These are phyloP conservation scores for Cantharis rustica DNA, from an alignment of 2,888 invertebrate genomes.

Conservation along the genomic window DNA sequence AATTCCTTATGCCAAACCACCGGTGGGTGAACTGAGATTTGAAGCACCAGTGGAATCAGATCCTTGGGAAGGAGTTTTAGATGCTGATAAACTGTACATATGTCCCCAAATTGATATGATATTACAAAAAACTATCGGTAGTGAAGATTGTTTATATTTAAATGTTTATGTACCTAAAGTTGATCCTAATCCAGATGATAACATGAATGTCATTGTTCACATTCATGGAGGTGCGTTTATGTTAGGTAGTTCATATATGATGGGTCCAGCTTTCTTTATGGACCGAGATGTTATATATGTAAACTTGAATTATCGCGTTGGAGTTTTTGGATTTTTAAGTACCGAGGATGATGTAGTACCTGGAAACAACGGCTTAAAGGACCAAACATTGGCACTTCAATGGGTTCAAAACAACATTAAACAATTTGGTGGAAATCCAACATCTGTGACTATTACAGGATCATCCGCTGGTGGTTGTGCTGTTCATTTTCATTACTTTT, in stretches of 20 bases:
- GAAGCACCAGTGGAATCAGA: too few species aligned
- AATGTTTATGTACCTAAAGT: too few species aligned
- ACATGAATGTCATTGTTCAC: too few species aligned
- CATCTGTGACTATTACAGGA: conserved; percentile 50
- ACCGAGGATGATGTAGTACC: conserved; percentile 60
- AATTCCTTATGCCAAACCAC: too few species aligned
- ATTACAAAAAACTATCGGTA: too few species aligned
- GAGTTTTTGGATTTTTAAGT: conserved; percentile 71
- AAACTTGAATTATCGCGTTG: conserved; percentile 68
- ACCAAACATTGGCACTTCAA: conserved; percentile 42
- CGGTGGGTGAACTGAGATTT: too few species aligned
- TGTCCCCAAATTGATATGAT: too few species aligned
- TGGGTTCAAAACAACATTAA: conserved; percentile 51
- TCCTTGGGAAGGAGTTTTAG: too few species aligned
- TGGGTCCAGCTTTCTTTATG: conserved; percentile 60
- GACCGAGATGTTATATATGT: conserved; percentile 65
- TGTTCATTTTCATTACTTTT: conserved; percentile 51
- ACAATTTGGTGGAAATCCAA: conserved; percentile 50
- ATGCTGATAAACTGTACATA: too few species aligned
- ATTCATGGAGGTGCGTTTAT: conserved; percentile 69
- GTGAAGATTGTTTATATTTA: too few species aligned
- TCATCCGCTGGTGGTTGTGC: conserved; percentile 49
- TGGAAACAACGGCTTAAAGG: conserved; percentile 64
- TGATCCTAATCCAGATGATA: too few species aligned
- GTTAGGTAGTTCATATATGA: conserved; percentile 58